phyloP scores from a whole-genome alignment of 2,797 vertebrate genomes.

The Hipposideros larvatus region DNA sequence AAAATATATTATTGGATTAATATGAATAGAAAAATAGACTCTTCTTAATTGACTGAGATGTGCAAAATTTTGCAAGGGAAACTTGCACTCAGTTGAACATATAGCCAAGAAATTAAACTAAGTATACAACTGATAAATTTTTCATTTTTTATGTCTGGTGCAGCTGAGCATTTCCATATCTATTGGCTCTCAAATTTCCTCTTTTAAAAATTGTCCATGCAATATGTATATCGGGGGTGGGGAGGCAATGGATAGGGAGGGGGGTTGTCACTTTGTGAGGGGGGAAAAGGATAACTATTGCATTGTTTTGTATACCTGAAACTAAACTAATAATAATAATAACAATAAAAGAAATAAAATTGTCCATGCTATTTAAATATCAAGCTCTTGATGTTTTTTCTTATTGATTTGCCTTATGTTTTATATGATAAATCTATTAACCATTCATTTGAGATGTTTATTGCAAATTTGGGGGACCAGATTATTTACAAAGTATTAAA shows the following conservation, averaged over 20 bases:
- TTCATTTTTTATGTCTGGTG: background rate
- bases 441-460: background rate
- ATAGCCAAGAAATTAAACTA: background rate
- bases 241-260: too few species aligned
- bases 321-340: too few species aligned
- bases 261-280: too few species aligned
- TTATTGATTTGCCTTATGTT: background rate
- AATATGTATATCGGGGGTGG: too few species aligned
- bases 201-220: background rate
- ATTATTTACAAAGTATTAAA: background rate
- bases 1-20: background rate
- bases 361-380: background rate
- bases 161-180: background rate
- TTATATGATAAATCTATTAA: background rate
- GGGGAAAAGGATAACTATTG: too few species aligned
- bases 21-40: background rate
- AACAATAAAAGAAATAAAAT: too few species aligned
- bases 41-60: constrained; percentile 50
- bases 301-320: too few species aligned
- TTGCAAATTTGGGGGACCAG: background rate
- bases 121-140: background rate
- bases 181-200: background rate
- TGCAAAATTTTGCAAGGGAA: background rate
- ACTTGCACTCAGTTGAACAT: background rate
- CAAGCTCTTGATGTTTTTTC: background rate